phyloP scores from a whole-genome alignment of 1,140 invertebrate genomes.

The Halyomorpha halys region DNA sequence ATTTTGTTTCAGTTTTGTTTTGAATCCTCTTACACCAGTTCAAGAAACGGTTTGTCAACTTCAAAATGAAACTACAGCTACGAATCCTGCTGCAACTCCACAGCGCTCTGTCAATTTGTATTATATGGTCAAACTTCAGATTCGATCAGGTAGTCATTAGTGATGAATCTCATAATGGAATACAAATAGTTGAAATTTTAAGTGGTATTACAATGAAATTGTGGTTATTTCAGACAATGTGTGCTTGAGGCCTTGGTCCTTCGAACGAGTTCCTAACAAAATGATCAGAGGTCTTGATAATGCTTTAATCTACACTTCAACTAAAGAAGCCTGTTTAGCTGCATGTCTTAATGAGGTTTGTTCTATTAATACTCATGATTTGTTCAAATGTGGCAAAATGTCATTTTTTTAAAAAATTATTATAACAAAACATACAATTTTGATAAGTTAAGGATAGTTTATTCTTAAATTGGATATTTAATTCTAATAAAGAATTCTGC shows the following conservation, averaged over 20 bases:
- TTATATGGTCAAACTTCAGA: slow-evolving; percentile 88
- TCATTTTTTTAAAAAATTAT: too few species aligned
- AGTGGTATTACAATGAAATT: too few species aligned
- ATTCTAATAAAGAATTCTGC: too few species aligned
- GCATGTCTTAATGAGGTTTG: slow-evolving; percentile 79
- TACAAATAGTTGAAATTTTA: too few species aligned
- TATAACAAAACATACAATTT: too few species aligned
- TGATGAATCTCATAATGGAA: too few species aligned
- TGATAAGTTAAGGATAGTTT: too few species aligned
- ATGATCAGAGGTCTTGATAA: slow-evolving; percentile 82
- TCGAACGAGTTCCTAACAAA: slow-evolving; percentile 85
- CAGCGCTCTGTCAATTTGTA: slow-evolving; percentile 80
- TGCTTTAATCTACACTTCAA: slow-evolving; percentile 82
- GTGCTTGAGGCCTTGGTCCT: slow-evolving; percentile 81
- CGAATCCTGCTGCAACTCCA: slow-evolving; percentile 71
- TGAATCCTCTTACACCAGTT: slow-evolving; percentile 80
- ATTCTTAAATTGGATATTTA: not conserved
- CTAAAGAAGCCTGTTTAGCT: slow-evolving; percentile 84
- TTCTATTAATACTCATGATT: too few species aligned
- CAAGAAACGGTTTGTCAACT: slow-evolving; percentile 87
- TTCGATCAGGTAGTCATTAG: slow-evolving; percentile 56
- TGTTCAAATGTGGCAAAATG: too few species aligned
- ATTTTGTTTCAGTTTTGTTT: slow-evolving; percentile 58
- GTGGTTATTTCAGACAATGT: slow-evolving; percentile 59
- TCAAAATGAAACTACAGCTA: slow-evolving; percentile 82